These are phyloP conservation scores for Neoscelio sp. DNA, from an alignment of 2,888 invertebrate species.

Conservation along the genomic window DNA sequence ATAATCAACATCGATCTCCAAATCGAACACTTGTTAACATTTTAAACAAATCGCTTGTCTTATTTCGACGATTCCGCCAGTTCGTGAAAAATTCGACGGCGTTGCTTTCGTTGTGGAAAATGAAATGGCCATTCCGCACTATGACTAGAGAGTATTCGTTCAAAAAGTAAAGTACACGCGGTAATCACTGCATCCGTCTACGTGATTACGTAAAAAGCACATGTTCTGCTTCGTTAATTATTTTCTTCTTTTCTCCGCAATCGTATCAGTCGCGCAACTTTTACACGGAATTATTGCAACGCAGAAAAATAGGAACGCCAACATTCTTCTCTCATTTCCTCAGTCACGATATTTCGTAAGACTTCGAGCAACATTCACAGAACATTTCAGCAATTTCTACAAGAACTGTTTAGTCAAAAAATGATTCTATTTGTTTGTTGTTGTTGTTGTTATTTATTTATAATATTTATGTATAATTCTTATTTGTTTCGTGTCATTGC, in stretches of 20 bases:
- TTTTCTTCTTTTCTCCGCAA: too few relatives aligned
- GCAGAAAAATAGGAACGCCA: conserved; percentile 59
- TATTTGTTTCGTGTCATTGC: conserved; percentile 33
- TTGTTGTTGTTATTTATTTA: conserved; percentile 37
- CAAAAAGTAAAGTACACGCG: conserved; percentile 10
- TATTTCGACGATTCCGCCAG: too few relatives aligned
- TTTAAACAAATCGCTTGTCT: too few relatives aligned
- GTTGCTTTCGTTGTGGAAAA: background rate
- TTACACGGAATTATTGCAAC: conserved; percentile 50
- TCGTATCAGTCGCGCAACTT: conserved; percentile 55
- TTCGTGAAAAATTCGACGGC: too few relatives aligned
- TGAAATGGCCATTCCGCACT: conserved; percentile 11
- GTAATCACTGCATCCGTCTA: conserved; percentile 37
- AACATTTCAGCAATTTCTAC: conserved; percentile 39
- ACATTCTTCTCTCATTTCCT: conserved; percentile 44
- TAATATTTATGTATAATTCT: conserved; percentile 40
- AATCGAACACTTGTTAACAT: too few relatives aligned
- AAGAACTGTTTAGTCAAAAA: conserved; percentile 41
- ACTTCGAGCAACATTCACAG: conserved; percentile 57
- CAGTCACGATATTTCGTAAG: conserved; percentile 35
- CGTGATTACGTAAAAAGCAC: conserved; percentile 49
- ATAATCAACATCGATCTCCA: too few relatives aligned
- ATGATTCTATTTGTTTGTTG: conserved; percentile 26
- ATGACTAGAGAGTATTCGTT: conserved; percentile 35
- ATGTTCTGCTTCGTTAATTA: conserved; percentile 44